Percentiles rank a stretch among this genome's conserved stretches.
Conservation (phyloP, 2,113 vertebrate species). For the Nettapus auritus region DNA sequence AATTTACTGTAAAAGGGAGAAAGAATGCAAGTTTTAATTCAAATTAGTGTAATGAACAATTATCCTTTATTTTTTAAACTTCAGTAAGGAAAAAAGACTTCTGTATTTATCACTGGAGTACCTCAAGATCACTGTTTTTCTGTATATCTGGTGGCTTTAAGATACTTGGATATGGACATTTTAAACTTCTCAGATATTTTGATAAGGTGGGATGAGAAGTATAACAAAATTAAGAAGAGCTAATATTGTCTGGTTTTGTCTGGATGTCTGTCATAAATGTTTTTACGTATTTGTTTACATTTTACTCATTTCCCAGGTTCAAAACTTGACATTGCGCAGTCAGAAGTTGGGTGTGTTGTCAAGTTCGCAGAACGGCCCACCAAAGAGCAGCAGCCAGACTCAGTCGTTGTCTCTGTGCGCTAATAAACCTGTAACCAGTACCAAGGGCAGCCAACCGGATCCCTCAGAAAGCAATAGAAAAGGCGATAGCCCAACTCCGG, state of each 20-base stretch:
- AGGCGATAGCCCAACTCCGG: slow-evolving; percentile 79
- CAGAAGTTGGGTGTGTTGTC: slow-evolving; percentile 86
- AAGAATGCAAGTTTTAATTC: not conserved
- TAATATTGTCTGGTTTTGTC: not conserved
- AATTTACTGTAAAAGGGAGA: not conserved
- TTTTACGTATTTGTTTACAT: slow-evolving; percentile 30
- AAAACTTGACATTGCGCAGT: slow-evolving; percentile 88
- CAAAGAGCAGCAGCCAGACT: slow-evolving; percentile 83
- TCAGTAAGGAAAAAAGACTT: not conserved
- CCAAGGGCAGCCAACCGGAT: slow-evolving; percentile 84
- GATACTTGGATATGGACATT: not conserved
- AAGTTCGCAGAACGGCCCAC: slow-evolving; percentile 84
- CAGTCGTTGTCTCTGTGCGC: slow-evolving; percentile 80
- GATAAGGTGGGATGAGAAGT: not conserved
- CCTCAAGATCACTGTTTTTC: not conserved
- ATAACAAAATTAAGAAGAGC: not conserved
- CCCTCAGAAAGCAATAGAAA: slow-evolving; percentile 79
- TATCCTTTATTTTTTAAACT: slow-evolving; percentile 1
- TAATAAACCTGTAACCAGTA: slow-evolving; percentile 81
- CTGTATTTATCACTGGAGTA: not conserved
- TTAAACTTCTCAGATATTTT: not conserved
- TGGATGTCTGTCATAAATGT: not conserved
- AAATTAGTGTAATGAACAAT: not conserved
- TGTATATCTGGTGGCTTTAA: not conserved
- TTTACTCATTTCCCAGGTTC: slow-evolving; percentile 76